Percentiles rank a stretch among this genome's conserved stretches.
Evolutionary conservation across 2,113 vertebrate species (phyloP).

Genomic region (Platysternon megacephalum): DNA sequence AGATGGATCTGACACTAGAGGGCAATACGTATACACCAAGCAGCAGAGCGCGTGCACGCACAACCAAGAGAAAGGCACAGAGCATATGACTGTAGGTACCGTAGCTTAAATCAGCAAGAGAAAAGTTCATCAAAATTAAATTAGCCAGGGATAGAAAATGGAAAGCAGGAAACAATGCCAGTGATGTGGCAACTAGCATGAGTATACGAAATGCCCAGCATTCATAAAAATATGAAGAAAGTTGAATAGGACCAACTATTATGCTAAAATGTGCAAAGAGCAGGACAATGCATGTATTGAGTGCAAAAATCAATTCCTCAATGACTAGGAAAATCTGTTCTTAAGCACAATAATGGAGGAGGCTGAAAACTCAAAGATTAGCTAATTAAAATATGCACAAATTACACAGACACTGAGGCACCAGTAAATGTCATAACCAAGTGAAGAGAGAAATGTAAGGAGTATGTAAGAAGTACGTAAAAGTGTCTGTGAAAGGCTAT

Average conservation of each 20-base stretch:
- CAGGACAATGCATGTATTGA: background rate
- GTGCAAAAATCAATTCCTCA: background rate
- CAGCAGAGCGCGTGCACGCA: background rate
- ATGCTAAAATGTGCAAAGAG: background rate
- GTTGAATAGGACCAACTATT: background rate
- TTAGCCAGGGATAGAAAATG: background rate
- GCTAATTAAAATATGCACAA: background rate
- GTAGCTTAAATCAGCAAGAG: background rate
- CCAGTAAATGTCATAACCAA: background rate
- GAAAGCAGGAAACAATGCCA: background rate
- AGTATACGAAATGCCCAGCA: background rate
- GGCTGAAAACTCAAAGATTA: background rate
- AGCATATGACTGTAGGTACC: no score
- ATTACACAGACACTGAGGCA: background rate
- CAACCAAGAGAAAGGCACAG: no score
- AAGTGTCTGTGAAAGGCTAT: background rate
- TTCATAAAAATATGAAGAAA: background rate
- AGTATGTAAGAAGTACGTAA: background rate
- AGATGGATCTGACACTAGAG: no score
- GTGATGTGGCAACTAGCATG: background rate
- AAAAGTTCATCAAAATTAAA: background rate
- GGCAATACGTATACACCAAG: no score
- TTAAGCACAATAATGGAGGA: background rate
- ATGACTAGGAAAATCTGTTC: background rate
- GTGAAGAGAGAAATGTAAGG: background rate